Conservation (phyloP, 1,140 invertebrate species). For the Drosophila navojoa region DNA sequence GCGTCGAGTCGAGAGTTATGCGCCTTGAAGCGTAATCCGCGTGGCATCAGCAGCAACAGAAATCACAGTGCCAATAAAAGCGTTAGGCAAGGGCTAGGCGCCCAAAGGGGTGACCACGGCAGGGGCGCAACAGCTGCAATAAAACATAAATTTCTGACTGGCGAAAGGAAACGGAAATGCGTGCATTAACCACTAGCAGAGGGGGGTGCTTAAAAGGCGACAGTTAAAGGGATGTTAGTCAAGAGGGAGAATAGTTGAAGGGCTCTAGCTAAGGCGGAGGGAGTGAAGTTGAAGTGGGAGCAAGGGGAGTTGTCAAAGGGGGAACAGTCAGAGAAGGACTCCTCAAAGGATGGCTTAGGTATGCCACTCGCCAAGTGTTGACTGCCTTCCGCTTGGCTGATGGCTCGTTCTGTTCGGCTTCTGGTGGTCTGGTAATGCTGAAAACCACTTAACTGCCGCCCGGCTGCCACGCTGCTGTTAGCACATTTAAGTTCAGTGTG, state of each 20-base stretch:
- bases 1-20: slow-evolving; percentile 51
- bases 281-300: too few species aligned
- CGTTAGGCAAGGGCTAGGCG: slow-evolving; percentile 8
- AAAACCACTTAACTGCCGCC: slow-evolving; percentile 61
- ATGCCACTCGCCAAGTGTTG: slow-evolving; percentile 7
- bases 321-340: background rate
- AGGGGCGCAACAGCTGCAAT: slow-evolving; percentile 54
- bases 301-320: too few species aligned
- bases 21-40: slow-evolving; percentile 55
- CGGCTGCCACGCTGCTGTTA: slow-evolving; percentile 33
- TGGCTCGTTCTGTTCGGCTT: background rate
- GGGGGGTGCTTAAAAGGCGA: background rate
- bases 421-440: slow-evolving; percentile 40
- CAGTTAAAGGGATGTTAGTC: too few species aligned
- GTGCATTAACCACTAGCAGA: slow-evolving; percentile 41
- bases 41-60: slow-evolving; percentile 35
- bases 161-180: slow-evolving; percentile 52
- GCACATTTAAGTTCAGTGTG: slow-evolving; percentile 5
- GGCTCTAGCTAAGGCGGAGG: too few species aligned
- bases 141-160: slow-evolving; percentile 56
- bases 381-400: background rate
- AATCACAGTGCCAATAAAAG: slow-evolving; percentile 61
- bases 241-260: too few species aligned
- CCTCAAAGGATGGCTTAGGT: background rate
- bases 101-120: slow-evolving; percentile 3